Evolutionary conservation across 2,113 vertebrate genomes (phyloP).

Genomic region (Odocoileus virginianus): DNA sequence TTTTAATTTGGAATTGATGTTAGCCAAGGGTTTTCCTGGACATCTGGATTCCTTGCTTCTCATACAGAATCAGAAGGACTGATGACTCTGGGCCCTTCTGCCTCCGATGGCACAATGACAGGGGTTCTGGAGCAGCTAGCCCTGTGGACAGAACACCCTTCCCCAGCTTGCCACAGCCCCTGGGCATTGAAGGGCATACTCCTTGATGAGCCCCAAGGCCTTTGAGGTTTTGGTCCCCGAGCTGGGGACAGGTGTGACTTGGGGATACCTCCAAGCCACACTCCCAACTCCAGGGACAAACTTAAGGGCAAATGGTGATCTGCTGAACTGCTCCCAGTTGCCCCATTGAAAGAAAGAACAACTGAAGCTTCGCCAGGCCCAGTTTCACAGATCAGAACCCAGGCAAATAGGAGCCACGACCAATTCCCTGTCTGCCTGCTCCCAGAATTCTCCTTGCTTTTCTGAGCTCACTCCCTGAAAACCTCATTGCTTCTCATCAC

Average conservation of each 20-base stretch:
- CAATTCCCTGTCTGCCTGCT: background rate
- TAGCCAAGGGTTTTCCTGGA: background rate
- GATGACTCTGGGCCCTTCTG: background rate
- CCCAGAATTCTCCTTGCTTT: background rate
- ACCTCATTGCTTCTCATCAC: background rate
- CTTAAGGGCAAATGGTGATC: background rate
- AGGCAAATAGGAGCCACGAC: background rate
- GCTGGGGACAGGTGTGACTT: background rate
- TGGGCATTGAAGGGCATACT: accelerated
- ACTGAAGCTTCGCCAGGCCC: background rate
- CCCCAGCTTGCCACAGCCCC: background rate
- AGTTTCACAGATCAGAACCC: accelerated
- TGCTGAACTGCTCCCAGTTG: too few species aligned
- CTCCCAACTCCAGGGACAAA: background rate
- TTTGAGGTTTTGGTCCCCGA: background rate
- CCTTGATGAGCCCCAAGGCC: background rate
- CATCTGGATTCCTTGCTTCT: background rate
- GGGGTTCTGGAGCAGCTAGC: background rate
- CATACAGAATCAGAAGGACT: background rate
- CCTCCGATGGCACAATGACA: too few species aligned
- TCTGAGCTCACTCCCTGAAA: background rate
- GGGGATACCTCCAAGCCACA: background rate
- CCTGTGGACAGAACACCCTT: accelerated
- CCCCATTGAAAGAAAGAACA: background rate
- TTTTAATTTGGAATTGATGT: conserved; percentile 7